A percentile compares a stretch with the other conserved stretches of the same genome.
Conservation (phyloP, 2,888 invertebrate species). For the Heliconius erato region DNA sequence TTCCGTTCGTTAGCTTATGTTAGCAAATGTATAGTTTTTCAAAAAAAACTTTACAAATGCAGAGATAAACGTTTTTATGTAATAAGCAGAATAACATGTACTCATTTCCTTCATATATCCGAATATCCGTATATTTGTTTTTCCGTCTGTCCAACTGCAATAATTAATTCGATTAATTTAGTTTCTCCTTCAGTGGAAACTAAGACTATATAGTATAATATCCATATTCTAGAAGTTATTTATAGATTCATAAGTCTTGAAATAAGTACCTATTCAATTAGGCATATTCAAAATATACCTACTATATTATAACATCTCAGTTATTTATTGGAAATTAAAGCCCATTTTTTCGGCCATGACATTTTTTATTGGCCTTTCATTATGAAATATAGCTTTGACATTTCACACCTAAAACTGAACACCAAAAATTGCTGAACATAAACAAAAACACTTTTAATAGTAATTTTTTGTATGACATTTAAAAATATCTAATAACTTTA, state of each 20-base stretch:
- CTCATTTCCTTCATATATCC: too few species aligned
- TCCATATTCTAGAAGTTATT: neutral
- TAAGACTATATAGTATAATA: neutral
- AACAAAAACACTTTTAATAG: neutral
- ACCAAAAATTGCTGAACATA: neutral
- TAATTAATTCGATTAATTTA: neutral
- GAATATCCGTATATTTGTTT: neutral
- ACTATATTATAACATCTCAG: neutral
- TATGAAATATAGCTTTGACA: conserved; percentile 12
- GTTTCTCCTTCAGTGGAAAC: neutral
- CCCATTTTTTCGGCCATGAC: conserved; percentile 17
- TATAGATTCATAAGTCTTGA: neutral
- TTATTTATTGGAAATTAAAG: neutral
- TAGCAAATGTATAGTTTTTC: too few species aligned
- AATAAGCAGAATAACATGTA: too few species aligned
- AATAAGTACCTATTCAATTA: too few species aligned
- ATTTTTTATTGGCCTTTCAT: conserved; percentile 14
- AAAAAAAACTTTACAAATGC: too few species aligned
- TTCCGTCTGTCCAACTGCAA: neutral
- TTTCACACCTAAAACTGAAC: neutral
- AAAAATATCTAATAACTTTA: neutral
- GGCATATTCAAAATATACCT: neutral
- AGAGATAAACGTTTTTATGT: too few species aligned
- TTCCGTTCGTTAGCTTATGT: too few species aligned
- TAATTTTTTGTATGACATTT: neutral